Evolutionary conservation across 1,140 invertebrate genomes (phyloP), one percentile per base, ranked within the genome.

Genomic region (Caerostris extrusa): DNA sequence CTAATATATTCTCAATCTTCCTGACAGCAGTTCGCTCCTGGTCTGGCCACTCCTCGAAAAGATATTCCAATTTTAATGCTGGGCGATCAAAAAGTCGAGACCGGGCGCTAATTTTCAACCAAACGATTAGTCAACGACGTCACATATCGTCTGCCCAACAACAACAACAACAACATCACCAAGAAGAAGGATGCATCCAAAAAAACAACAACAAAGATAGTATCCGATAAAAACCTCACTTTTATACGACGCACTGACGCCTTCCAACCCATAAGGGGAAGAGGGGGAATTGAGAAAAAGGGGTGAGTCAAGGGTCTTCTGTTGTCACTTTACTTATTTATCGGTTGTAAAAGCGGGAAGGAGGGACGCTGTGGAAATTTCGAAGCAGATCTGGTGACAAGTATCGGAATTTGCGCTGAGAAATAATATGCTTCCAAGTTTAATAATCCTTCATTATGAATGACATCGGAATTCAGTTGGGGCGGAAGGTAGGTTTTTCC

Each of bases 251-350:
- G 19, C 7, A 6, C 6, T 71, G 69, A 34, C 69, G 69, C 69
- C 69, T 71, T 8, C 69, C 10, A 71, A 71, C 69, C 69, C 19
- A 71, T 71, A 71, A 71, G 69, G 69, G 69, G 8, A 6, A 19
- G 6, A 10, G 2, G 7, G 60, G 60, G 10, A 10, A 34, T 34
- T 34, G 34, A 34, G 10, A 61, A 10, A 34, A 10, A 19, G 69
- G 34, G 6, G n/a, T 7, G n/a, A 34, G 34, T 34, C 34, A 34
- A 34, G 34, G 34, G 34, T 34, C 34, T 34, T 34, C 19, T 71
- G 69, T 71, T 50, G 69, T 71, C 69, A 71, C 69, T 71, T 71
- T 71, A 71, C 50, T 71, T 71, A 71, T 71, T 71, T 71, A 71
- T 71, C 69, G 69, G 69, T 8, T 71, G 69, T 7, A 10, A 71